Evolutionary conservation across 1,140 invertebrate species (phyloP).

Genomic region (Pseudomyrmex pallidus): DNA sequence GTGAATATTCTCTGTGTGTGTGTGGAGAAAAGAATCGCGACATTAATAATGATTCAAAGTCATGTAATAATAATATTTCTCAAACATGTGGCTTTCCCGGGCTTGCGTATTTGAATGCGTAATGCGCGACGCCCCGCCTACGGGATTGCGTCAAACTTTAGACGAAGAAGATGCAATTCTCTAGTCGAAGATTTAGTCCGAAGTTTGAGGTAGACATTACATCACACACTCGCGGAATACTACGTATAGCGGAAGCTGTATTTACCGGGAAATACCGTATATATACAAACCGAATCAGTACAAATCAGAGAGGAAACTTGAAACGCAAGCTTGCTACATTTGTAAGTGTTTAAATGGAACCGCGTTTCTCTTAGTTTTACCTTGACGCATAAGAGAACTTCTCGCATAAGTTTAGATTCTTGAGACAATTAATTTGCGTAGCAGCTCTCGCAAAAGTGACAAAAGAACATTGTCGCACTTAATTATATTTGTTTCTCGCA

Average conservation of each 20-base stretch:
- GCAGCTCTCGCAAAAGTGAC: no score
- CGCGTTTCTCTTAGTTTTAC: no score
- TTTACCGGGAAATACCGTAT: not conserved
- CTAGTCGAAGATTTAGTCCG: not conserved
- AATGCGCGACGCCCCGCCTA: not conserved
- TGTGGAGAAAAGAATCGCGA: not conserved
- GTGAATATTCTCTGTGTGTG: not conserved
- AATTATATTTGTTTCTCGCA: no score
- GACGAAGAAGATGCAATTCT: constrained; percentile 12
- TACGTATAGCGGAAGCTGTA: not conserved
- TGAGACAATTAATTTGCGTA: no score
- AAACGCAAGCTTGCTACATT: not conserved
- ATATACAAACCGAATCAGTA: constrained; percentile 27
- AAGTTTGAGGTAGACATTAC: constrained; percentile 5
- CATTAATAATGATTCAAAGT: not conserved
- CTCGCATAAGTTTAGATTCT: no score
- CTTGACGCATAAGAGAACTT: no score
- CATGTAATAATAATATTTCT: not conserved
- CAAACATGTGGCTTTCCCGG: constrained; percentile 1
- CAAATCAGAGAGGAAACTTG: constrained; percentile 9
- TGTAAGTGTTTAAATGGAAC: no score
- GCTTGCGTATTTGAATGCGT: constrained; percentile 5
- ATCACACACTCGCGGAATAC: not conserved
- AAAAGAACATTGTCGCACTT: no score
- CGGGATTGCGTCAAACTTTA: constrained; percentile 27